Evolutionary conservation across 2,113 vertebrate species (phyloP).

Genomic region (Acanthochromis polyacanthus): DNA sequence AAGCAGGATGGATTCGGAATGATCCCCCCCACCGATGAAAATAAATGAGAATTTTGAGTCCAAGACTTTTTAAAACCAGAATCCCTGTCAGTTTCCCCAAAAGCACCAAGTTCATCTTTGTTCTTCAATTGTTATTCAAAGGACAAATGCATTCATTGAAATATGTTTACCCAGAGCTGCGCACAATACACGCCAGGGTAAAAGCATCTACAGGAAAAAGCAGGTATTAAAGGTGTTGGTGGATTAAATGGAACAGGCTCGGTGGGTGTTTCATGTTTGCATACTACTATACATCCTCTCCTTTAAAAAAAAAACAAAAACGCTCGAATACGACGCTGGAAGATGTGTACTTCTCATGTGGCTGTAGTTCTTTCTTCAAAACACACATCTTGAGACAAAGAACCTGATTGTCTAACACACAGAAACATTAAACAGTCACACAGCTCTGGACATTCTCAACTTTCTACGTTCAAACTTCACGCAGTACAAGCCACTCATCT

Average conservation of each 20-base stretch:
- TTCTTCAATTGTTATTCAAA: slow-evolving; percentile 30
- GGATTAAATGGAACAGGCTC: slow-evolving; percentile 29
- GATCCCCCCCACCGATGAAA: slow-evolving; percentile 20
- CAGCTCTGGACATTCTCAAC: neutral
- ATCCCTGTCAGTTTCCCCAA: slow-evolving; percentile 42
- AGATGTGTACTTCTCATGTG: slow-evolving; percentile 1
- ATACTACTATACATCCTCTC: neutral
- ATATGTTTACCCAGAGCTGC: slow-evolving; percentile 2
- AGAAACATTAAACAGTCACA: slow-evolving; percentile 19
- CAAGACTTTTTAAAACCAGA: slow-evolving; percentile 11
- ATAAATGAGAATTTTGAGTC: slow-evolving; percentile 6
- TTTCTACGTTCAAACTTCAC: neutral
- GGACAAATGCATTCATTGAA: slow-evolving; percentile 21
- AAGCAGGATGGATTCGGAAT: slow-evolving; percentile 18
- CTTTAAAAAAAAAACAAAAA: no score
- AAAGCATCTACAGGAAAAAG: neutral
- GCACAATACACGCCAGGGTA: neutral
- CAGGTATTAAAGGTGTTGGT: slow-evolving; percentile 5
- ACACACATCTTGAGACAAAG: slow-evolving; percentile 32
- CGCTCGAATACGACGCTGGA: slow-evolving; percentile 7
- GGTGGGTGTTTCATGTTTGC: slow-evolving; percentile 19
- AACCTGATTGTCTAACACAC: slow-evolving; percentile 64
- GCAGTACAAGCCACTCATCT: neutral
- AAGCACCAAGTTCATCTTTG: slow-evolving; percentile 60
- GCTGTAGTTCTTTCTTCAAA: slow-evolving; percentile 16